Conservation (phyloP, 2,113 vertebrate genomes). For the Strix uralensis region DNA sequence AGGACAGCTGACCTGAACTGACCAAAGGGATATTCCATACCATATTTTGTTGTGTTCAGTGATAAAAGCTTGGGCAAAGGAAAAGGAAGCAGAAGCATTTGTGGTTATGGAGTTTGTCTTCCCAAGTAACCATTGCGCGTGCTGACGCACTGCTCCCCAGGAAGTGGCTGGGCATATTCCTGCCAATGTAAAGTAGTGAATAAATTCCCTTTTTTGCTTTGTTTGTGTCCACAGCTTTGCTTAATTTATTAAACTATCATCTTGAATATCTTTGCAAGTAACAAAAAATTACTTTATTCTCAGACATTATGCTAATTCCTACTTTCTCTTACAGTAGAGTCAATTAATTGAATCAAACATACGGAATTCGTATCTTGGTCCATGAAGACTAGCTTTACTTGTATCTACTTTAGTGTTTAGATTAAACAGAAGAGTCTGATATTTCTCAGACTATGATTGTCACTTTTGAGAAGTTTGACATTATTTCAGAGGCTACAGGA, state of each 20-base stretch:
- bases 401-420: not conserved
- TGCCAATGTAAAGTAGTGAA: not conserved
- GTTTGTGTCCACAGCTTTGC: not conserved
- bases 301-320: not conserved
- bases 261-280: not conserved
- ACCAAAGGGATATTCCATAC: not conserved
- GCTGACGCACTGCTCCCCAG: not conserved
- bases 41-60: not conserved
- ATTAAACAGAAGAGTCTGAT: not conserved
- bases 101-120: not conserved
- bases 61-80: not conserved
- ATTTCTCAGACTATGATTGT: not conserved
- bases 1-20: not conserved
- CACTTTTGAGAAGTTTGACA: not conserved
- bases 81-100: not conserved
- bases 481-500: not conserved
- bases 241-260: not conserved
- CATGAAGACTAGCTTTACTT: not conserved
- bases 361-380: not conserved
- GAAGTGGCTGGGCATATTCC: not conserved
- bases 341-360: not conserved
- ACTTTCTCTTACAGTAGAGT: not conserved
- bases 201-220: not conserved
- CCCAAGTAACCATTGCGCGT: fast-evolving
- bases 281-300: not conserved